These are phyloP conservation scores for Myiagra hebetior DNA, from an alignment of 2,113 vertebrate genomes.

Conservation along the genomic window DNA sequence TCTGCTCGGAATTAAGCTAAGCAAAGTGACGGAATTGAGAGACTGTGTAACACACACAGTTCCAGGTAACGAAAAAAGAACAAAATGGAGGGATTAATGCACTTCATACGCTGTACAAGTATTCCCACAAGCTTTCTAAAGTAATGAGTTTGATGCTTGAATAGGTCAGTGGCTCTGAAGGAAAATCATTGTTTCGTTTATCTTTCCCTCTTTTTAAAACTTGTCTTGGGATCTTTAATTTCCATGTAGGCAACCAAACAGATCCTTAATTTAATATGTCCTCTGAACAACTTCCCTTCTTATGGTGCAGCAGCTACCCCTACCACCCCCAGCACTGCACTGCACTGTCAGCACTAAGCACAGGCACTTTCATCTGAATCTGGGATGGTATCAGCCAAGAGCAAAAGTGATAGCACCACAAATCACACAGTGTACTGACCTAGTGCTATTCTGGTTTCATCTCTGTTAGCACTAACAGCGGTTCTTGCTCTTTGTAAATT, in stretches of 20 bases:
- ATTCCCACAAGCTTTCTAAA: neutral
- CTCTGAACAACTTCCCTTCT: neutral
- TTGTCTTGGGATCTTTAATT: constrained; percentile 14
- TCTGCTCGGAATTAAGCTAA: neutral
- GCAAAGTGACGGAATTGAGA: neutral
- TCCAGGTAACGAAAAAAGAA: neutral
- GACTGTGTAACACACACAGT: neutral
- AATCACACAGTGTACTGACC: neutral
- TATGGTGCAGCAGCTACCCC: constrained; percentile 4
- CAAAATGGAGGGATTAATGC: neutral
- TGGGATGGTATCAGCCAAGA: neutral
- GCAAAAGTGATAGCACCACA: neutral
- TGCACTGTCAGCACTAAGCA: neutral
- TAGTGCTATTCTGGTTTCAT: neutral
- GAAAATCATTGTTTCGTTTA: neutral
- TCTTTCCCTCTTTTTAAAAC: neutral
- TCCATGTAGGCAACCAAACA: neutral
- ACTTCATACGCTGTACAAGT: neutral
- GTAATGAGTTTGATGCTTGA: constrained; percentile 9
- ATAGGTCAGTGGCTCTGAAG: neutral
- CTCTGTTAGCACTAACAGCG: neutral
- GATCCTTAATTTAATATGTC: neutral
- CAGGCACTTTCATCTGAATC: neutral
- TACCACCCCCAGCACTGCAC: neutral
- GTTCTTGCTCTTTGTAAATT: neutral